Percentiles rank a stretch among this genome's conserved stretches.
Evolutionary conservation across 2,888 invertebrate species (phyloP).

Genomic region (Conistra vaccinii): DNA sequence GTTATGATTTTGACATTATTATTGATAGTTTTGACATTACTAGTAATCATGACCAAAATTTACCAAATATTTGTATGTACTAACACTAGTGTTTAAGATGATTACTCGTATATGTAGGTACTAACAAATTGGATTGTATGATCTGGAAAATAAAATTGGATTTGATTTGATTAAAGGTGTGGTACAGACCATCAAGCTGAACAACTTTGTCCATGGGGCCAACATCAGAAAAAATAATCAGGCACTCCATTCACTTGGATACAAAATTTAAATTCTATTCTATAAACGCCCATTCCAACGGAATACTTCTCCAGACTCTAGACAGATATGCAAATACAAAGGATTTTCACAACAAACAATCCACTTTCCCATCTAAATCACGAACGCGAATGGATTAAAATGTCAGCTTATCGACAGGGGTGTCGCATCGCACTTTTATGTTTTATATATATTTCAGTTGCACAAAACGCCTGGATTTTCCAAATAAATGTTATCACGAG

Average conservation of each 20-base stretch:
- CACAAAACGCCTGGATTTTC: constrained; percentile 36
- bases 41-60: too few relatives aligned
- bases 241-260: too few relatives aligned
- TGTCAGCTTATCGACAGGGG: constrained; percentile 47
- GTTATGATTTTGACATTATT: too few relatives aligned
- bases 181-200: background rate
- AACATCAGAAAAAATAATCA: background rate
- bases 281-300: background rate
- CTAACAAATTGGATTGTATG: too few relatives aligned
- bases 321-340: constrained; percentile 11
- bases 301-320: background rate
- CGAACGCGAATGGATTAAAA: constrained; percentile 41
- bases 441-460: constrained; percentile 41
- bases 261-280: background rate
- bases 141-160: too few relatives aligned
- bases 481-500: constrained; percentile 58
- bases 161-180: too few relatives aligned
- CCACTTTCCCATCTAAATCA: constrained; percentile 50
- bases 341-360: constrained; percentile 45
- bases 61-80: too few relatives aligned
- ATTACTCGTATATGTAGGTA: too few relatives aligned
- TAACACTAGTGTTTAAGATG: too few relatives aligned
- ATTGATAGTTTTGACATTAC: too few relatives aligned
- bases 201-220: too few relatives aligned
- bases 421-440: constrained; percentile 34